Evolutionary conservation across 2,113 vertebrate genomes (phyloP).

Genomic region (Nipponia nippon): DNA sequence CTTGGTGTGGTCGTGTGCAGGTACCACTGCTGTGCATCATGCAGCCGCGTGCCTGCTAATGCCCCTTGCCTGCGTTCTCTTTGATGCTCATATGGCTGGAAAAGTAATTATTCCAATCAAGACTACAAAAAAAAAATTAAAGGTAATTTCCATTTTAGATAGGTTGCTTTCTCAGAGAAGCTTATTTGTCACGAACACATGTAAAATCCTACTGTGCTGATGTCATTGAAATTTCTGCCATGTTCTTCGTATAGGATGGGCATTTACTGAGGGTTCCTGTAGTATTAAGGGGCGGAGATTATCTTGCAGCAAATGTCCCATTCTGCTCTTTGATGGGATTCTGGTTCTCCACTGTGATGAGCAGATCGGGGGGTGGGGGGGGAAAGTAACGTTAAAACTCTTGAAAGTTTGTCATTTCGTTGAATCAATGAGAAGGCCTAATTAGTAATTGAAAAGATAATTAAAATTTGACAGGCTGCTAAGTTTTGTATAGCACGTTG

Average conservation of each 20-base stretch:
- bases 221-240: neutral
- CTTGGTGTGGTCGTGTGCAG: neutral
- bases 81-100: neutral
- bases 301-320: neutral
- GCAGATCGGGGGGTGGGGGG: neutral
- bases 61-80: fast-evolving
- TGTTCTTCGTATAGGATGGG: neutral
- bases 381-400: neutral
- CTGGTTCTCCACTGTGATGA: neutral
- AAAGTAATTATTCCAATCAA: neutral
- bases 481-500: neutral
- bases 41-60: neutral
- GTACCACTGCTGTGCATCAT: fast-evolving
- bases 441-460: constrained; percentile 16
- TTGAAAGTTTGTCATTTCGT: neutral
- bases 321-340: neutral
- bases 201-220: neutral
- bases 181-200: neutral
- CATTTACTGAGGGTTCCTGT: fast-evolving
- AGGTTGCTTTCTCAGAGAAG: neutral
- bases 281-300: neutral
- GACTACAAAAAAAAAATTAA: neutral
- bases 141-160: neutral
- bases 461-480: neutral
- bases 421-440: neutral